Base-by-base conservation (phyloP, 2,113 vertebrate species). In the Myotis lucifugus region DNA sequence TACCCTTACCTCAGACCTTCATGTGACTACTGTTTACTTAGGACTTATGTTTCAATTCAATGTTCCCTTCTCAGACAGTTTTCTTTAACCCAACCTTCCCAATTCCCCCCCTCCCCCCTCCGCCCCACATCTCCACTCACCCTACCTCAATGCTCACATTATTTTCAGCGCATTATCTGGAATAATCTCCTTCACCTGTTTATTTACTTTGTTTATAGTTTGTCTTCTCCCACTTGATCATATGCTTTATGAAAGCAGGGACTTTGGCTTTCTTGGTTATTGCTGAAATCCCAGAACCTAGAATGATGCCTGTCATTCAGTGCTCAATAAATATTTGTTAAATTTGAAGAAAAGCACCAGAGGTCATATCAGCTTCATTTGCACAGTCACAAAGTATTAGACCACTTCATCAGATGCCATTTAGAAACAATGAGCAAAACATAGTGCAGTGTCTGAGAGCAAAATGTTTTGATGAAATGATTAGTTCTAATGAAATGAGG, bases 311-410 rank as follows among this genome's bases (percentile, higher is more conserved):
- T 91, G 74, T 11, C 54, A 25, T 54, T 88, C 76, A 89, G 21
- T 81, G 29, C 34, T 90, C 42, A 81, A 67, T 46, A 81, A 81
- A 86, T 70, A 74, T 69, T 88, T 82, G 54, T 88, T 95, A 46
- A 70, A 29, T 70, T 85, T 79, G 8, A 93, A 95, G 59, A 95
- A 94, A 74, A 83, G 18, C 42, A 85, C 11, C 52, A 92, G 67
- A 64, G 93, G 81, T 46, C 17, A 48, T 77, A 37, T 37, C 4
- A 50, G 5, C 69, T 95, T 96, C 66, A 93, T 85, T 95, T 87
- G 27, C 66, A 90, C 19, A 90, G 42, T 11, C 56, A 18, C 54
- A 56, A 76, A 86, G 6, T 76, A 83, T 64, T 94, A 83, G 40
- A 91, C 27, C 5, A 56, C 90, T 85, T 88, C 54, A 92, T 85